A percentile compares a stretch with the other conserved stretches of the same genome.
Evolutionary conservation across 2,888 invertebrate species (phyloP).

Genomic region (Mesoligia furuncula): DNA sequence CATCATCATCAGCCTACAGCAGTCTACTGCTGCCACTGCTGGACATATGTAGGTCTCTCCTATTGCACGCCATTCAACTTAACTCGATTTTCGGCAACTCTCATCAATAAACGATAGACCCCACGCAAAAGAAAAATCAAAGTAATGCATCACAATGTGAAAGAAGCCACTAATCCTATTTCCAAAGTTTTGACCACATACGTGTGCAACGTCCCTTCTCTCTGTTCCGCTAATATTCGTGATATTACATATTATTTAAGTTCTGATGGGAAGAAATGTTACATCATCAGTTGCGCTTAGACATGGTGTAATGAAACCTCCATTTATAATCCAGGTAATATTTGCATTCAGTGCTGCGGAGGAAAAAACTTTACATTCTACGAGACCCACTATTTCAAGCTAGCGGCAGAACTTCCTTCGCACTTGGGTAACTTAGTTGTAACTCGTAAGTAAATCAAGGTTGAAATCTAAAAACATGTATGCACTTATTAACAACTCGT

Average conservation of each 20-base stretch:
- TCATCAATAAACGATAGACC: neutral
- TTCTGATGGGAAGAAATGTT: neutral
- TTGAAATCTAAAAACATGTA: constrained; percentile 11
- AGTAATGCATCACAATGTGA: neutral
- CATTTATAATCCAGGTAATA: constrained; percentile 1
- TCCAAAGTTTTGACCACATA: neutral
- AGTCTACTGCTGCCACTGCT: too few relatives aligned
- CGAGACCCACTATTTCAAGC: neutral
- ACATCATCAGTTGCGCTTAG: neutral
- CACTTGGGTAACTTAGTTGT: neutral
- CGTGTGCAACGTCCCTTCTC: neutral
- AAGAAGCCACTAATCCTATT: neutral
- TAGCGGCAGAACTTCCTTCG: constrained; percentile 1
- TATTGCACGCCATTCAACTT: too few relatives aligned
- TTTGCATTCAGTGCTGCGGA: neutral
- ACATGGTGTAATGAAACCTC: neutral
- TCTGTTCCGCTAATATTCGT: neutral
- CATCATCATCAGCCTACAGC: too few relatives aligned
- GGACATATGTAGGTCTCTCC: too few relatives aligned
- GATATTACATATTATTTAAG: neutral
- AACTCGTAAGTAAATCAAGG: constrained; percentile 13
- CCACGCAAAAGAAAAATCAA: neutral
- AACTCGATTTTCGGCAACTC: too few relatives aligned
- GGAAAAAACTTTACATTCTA: neutral
- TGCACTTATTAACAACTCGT: constrained; percentile 7